A percentile compares a stretch with the other conserved stretches of the same genome.
phyloP scores from a whole-genome alignment of 2,113 vertebrate genomes.

The Thinocorus orbignyianus region DNA sequence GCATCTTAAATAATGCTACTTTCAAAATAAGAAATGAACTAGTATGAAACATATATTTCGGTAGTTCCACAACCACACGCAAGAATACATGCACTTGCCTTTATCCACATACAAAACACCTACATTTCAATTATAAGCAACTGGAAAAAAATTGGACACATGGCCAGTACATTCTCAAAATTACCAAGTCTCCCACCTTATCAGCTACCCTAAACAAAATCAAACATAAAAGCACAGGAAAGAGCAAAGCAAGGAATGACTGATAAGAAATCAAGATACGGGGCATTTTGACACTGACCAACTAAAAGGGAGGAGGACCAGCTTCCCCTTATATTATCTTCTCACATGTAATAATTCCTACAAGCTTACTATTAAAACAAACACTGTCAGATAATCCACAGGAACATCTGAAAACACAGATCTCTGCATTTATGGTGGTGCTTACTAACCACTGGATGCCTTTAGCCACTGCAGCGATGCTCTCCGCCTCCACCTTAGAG shows the following conservation, averaged over 20 bases:
- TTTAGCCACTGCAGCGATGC: background rate
- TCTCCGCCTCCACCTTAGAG: background rate
- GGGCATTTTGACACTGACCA: background rate
- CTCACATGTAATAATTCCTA: background rate
- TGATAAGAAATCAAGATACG: background rate
- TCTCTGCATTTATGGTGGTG: background rate
- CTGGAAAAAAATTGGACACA: background rate
- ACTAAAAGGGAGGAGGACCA: background rate
- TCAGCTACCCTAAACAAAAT: background rate
- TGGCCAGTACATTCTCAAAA: background rate
- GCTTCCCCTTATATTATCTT: background rate
- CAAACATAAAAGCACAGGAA: background rate
- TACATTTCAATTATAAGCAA: background rate
- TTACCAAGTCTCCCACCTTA: background rate
- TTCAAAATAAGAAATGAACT: background rate
- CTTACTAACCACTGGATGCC: background rate
- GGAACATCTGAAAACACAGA: rapidly evolving
- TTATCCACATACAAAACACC: rapidly evolving
- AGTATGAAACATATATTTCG: background rate
- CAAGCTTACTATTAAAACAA: background rate
- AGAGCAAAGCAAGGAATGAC: background rate
- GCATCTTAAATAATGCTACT: background rate
- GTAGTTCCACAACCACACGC: background rate
- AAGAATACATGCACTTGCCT: background rate
- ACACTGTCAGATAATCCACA: background rate